Evolutionary conservation across 30 jellyfish, hydroid and myxozoan species (phyloP).

Genomic region (Aurelia aurita): DNA sequence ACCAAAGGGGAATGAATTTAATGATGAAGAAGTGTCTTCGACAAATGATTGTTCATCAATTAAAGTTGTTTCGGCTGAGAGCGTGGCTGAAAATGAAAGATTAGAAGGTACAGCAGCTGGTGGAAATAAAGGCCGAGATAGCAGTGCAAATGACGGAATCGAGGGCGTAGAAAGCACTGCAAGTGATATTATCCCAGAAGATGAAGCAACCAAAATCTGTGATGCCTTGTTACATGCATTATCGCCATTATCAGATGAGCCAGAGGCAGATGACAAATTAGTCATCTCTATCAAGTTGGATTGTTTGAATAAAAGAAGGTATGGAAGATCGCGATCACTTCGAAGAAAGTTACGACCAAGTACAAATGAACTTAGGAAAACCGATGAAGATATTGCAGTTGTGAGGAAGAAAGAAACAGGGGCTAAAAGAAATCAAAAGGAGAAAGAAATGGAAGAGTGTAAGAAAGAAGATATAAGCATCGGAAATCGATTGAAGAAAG

Average conservation of each 20-base stretch:
- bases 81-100: no score
- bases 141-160: no score
- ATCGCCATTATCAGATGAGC: conserved; percentile 37
- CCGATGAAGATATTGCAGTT: neutral
- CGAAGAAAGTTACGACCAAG: neutral
- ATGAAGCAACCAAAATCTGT: conserved; percentile 69
- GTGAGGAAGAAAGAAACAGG: neutral
- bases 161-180: neutral
- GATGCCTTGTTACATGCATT: conserved; percentile 47
- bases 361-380: neutral
- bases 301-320: neutral
- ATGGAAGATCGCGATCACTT: neutral
- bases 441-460: neutral
- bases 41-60: no score
- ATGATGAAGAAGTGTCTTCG: no score
- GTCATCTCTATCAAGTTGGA: conserved; percentile 41
- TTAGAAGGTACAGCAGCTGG: no score
- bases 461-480: neutral
- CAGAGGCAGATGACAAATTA: conserved; percentile 46
- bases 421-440: neutral
- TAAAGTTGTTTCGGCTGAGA: no score
- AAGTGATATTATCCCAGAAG: conserved; percentile 67
- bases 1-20: no score
- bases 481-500: neutral
- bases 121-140: no score